These are phyloP conservation scores for Maniola jurtina DNA, from an alignment of 1,140 invertebrate species.

Conservation along the genomic window DNA sequence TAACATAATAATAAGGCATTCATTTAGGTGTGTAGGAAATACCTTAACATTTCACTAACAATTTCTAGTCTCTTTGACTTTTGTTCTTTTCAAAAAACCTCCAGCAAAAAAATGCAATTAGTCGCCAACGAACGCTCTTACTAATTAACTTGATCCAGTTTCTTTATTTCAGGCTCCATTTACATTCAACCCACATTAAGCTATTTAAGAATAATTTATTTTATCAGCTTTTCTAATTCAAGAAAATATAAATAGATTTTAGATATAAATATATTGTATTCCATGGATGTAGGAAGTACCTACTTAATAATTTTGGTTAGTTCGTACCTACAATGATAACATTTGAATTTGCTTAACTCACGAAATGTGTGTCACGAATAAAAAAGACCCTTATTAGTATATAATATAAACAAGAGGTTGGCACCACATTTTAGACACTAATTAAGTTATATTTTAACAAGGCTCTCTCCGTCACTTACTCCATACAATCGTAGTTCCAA, in stretches of 20 bases:
- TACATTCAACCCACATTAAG: constrained; percentile 44
- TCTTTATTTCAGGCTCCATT: constrained; percentile 53
- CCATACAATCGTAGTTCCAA: too few relatives aligned
- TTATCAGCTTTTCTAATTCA: constrained; percentile 12
- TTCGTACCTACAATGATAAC: too few relatives aligned
- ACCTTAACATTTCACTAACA: constrained; percentile 3
- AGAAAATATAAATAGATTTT: background rate
- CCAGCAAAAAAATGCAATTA: constrained; percentile 60
- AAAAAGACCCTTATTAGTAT: too few relatives aligned
- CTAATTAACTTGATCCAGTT: constrained; percentile 70
- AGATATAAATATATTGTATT: too few relatives aligned
- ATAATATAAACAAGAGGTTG: too few relatives aligned
- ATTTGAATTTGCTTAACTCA: too few relatives aligned
- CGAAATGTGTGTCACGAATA: too few relatives aligned
- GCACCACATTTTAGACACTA: too few relatives aligned
- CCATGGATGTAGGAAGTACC: too few relatives aligned
- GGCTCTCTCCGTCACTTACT: too few relatives aligned
- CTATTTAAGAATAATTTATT: constrained; percentile 30
- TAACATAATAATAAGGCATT: background rate
- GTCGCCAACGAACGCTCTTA: constrained; percentile 56
- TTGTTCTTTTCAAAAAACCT: constrained; percentile 48
- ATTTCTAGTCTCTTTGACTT: constrained; percentile 51
- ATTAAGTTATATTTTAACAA: too few relatives aligned
- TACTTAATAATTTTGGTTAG: too few relatives aligned
- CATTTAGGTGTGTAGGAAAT: background rate